Evolutionary conservation across 1,140 invertebrate genomes (phyloP), one percentile per base, ranked within the genome.

Genomic region (Habropoda laboriosa): DNA sequence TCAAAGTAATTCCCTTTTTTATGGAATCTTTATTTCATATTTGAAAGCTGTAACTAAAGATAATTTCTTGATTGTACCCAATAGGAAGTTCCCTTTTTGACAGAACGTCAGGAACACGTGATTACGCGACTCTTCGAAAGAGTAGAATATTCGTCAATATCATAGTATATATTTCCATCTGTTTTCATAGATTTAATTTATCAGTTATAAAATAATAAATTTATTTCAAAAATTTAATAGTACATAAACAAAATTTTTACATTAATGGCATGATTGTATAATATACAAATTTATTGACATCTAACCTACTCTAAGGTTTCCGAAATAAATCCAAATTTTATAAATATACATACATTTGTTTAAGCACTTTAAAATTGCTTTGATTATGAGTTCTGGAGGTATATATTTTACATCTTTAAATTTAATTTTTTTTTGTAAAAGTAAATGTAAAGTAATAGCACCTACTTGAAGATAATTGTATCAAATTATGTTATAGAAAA

Each of bases 371-470:
- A 27, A 38, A 67, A 57, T 24, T 68, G 1, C 0, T 24, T 7
- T 27, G 60, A 5, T 40, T 40, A 78, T 78, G 75, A 78, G 30
- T 51, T 49, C 57, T 2, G 40, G 27, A 78, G 66, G 75, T 78
- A 71, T 30, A 18, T 32, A 38, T 61, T 40, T 30, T 12, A 24
- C 16, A n/a, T 21, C 42, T 53, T 42, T 18, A n/a, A 16, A 16
- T 51, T 40, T 40, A 10, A 40, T 1, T 18, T 27, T 10, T 45
- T 51, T 51, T 21, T 30, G 5, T 21, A 16, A 27, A 42, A 24
- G 4, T 21, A 63, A 27, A 40, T 51, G 18, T 13, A 27, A 6
- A 40, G 16, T 2, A 35, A 12, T 70, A 21, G 7, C 7, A 3
- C 57, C 24, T 6, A 13, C 24, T 51, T 45, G 6, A n/a, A 57